Evolutionary conservation across 2,888 invertebrate genomes (phyloP).

Genomic region (Dynastes grantii): DNA sequence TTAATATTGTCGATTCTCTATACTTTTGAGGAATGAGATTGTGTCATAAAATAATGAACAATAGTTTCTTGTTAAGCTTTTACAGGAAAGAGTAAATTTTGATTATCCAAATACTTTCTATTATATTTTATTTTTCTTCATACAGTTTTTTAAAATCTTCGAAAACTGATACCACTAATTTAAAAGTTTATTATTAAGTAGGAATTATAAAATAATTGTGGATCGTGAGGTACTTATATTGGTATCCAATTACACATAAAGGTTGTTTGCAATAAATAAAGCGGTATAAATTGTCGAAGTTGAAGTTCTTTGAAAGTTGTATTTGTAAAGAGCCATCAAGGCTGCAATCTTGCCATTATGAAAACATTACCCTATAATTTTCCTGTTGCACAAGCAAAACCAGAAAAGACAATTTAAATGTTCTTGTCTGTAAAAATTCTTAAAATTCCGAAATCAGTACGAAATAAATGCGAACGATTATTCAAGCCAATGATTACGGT

Average conservation of each 20-base stretch:
- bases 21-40: no score
- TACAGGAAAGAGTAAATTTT: no score
- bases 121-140: no score
- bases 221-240: neutral
- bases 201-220: no score
- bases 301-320: constrained; percentile 11
- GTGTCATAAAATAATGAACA: no score
- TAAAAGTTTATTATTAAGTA: no score
- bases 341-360: constrained; percentile 9
- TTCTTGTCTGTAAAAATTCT: constrained; percentile 53
- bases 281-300: neutral
- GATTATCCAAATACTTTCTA: no score
- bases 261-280: constrained; percentile 14
- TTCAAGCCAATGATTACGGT: constrained; percentile 55
- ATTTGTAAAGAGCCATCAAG: constrained; percentile 9
- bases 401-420: constrained; percentile 51
- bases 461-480: constrained; percentile 54
- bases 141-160: no score
- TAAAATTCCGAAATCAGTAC: constrained; percentile 39
- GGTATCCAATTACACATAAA: constrained; percentile 3
- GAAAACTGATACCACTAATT: no score
- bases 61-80: no score
- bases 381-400: constrained; percentile 41
- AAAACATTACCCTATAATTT: constrained; percentile 48
- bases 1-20: no score